Evolutionary conservation across 2,888 invertebrate species (phyloP).

Genomic region (Athalia rosae): DNA sequence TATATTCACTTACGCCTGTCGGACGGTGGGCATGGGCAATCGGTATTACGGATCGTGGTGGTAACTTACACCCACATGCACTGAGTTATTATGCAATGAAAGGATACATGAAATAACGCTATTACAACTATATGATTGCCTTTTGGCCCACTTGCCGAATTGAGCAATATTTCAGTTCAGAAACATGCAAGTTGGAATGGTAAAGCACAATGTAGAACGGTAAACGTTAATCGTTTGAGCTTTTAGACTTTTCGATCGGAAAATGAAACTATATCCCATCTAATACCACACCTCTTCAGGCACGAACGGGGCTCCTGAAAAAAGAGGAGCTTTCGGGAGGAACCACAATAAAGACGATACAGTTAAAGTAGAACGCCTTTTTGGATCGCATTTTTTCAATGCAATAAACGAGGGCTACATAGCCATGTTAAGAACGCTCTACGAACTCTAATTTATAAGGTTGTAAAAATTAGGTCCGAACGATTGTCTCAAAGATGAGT

Average conservation of each 20-base stretch:
- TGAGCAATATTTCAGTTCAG: neutral
- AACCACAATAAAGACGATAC: too few relatives aligned
- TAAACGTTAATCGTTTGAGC: too few relatives aligned
- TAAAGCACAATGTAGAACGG: neutral
- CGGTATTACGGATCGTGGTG: neutral
- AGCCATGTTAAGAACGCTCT: too few relatives aligned
- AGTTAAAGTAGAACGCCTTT: too few relatives aligned
- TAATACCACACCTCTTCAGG: too few relatives aligned
- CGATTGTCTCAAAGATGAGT: conserved; percentile 17
- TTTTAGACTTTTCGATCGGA: too few relatives aligned
- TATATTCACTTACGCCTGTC: neutral
- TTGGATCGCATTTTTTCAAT: neutral
- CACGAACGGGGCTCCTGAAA: too few relatives aligned
- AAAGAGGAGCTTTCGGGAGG: too few relatives aligned
- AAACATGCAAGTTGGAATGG: neutral
- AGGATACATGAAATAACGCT: conserved; percentile 3
- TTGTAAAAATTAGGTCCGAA: conserved; percentile 16
- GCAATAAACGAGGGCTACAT: neutral
- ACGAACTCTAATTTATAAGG: neutral
- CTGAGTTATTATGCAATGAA: conserved; percentile 38
- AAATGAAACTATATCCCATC: too few relatives aligned
- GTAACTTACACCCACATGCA: conserved; percentile 29
- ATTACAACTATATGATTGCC: conserved; percentile 7
- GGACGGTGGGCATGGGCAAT: conserved; percentile 14
- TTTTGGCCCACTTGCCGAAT: neutral